A percentile compares a stretch with the other conserved stretches of the same genome.
Conservation (phyloP, 2,113 vertebrate genomes). For the Sinocyclocheilus anshuiensis region DNA sequence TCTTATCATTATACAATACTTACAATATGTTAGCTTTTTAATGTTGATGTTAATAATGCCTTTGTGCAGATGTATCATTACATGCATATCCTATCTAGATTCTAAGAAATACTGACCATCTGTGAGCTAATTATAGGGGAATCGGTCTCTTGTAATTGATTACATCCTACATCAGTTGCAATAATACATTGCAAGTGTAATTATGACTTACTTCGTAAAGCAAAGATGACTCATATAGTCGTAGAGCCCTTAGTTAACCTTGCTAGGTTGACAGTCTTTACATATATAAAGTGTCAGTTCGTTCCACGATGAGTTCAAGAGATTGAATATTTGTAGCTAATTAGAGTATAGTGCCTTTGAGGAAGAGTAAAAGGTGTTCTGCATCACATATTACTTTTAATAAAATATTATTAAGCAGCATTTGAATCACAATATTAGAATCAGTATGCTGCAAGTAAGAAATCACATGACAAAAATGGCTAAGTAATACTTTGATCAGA, state of each 20-base stretch:
- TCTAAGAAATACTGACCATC: slow-evolving; percentile 25
- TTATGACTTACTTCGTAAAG: slow-evolving; percentile 28
- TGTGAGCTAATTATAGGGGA: slow-evolving; percentile 8
- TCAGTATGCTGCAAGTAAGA: background rate
- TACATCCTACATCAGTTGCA: slow-evolving; percentile 10
- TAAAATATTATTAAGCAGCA: background rate
- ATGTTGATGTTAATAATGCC: slow-evolving; percentile 22
- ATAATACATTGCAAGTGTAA: slow-evolving; percentile 28
- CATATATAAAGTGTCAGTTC: background rate
- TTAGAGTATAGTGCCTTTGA: slow-evolving; percentile 78
- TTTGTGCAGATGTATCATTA: slow-evolving; percentile 23
- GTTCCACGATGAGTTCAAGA: background rate
- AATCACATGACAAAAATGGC: slow-evolving; percentile 10
- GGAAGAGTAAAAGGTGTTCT: slow-evolving; percentile 55
- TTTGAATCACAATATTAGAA: background rate
- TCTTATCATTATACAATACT: background rate
- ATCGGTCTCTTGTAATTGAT: slow-evolving; percentile 1
- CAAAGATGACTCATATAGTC: slow-evolving; percentile 7
- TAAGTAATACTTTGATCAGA: no score
- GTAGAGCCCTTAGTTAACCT: background rate
- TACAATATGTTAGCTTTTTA: slow-evolving; percentile 8
- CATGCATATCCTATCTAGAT: background rate
- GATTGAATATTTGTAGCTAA: slow-evolving; percentile 70
- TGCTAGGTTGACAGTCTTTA: background rate
- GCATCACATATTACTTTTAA: slow-evolving; percentile 51